phyloP scores from a whole-genome alignment of 2,113 vertebrate species.

The Andinoacara biseriatus region DNA sequence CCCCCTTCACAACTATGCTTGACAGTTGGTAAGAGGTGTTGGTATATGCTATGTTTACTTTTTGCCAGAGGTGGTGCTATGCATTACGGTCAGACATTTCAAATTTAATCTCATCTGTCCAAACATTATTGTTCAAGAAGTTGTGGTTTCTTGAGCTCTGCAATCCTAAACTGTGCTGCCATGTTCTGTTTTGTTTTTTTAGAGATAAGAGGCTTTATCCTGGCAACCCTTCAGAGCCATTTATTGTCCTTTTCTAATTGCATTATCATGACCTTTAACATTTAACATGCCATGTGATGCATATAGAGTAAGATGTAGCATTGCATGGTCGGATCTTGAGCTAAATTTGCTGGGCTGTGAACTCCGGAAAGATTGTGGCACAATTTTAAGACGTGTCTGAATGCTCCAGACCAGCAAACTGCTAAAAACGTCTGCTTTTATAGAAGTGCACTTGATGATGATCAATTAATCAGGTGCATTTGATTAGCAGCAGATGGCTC shows the following conservation, averaged over 20 bases:
- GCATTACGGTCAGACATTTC: no score
- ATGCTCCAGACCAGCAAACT: not conserved
- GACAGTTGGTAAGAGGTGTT: not conserved
- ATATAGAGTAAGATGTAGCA: not conserved
- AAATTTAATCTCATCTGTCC: no score
- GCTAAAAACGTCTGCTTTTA: no score
- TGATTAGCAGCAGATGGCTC: no score
- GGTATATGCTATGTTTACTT: no score
- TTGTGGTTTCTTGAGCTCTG: not conserved
- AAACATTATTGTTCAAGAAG: no score
- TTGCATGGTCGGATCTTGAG: not conserved
- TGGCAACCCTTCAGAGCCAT: not conserved
- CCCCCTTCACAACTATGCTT: fast-evolving
- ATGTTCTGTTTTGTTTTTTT: not conserved
- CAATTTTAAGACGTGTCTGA: not conserved
- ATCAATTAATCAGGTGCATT: no score
- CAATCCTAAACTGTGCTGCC: not conserved
- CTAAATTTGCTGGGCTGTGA: not conserved
- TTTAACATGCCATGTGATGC: not conserved
- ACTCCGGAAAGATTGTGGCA: not conserved
- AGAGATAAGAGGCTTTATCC: not conserved
- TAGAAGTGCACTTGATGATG: no score
- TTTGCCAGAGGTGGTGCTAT: no score
- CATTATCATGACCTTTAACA: fast-evolving
- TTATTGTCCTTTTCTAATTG: not conserved